phyloP scores from a whole-genome alignment of 92 coral and sea anemone genomes.

The Muricea muricata region DNA sequence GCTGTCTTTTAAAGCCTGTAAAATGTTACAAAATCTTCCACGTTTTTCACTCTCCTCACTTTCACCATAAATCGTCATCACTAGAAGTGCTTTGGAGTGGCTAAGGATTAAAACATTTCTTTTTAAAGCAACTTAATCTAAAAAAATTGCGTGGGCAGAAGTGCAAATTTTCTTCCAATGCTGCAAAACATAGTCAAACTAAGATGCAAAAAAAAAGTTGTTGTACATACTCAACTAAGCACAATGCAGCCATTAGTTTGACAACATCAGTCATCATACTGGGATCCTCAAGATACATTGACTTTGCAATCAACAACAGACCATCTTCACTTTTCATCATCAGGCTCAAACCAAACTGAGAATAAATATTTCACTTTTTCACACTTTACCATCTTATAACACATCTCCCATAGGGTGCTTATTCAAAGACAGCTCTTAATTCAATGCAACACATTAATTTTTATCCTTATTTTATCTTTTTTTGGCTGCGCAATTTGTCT shows the following conservation, averaged over 20 bases:
- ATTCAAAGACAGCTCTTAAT: no score
- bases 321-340: constrained; percentile 95
- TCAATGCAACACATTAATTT: no score
- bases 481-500: no score
- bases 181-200: no score
- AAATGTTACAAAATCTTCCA: constrained; percentile 88
- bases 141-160: no score
- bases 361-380: no score
- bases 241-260: constrained; percentile 95
- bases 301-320: constrained; percentile 83
- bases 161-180: no score
- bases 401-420: no score
- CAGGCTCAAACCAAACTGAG: constrained; percentile 87
- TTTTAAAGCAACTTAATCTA: no score
- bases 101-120: constrained; percentile 45
- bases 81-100: constrained; percentile 89
- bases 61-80: constrained; percentile 94
- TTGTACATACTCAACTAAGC: constrained; percentile 86
- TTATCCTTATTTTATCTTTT: no score
- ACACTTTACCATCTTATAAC: no score
- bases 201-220: not conserved
- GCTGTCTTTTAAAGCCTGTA: constrained; percentile 86
- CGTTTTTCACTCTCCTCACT: constrained; percentile 66
- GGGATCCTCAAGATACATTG: constrained; percentile 84
- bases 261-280: constrained; percentile 99